Evolutionary conservation across 2,797 vertebrate species (phyloP).

Genomic region (Peromyscus eremicus): DNA sequence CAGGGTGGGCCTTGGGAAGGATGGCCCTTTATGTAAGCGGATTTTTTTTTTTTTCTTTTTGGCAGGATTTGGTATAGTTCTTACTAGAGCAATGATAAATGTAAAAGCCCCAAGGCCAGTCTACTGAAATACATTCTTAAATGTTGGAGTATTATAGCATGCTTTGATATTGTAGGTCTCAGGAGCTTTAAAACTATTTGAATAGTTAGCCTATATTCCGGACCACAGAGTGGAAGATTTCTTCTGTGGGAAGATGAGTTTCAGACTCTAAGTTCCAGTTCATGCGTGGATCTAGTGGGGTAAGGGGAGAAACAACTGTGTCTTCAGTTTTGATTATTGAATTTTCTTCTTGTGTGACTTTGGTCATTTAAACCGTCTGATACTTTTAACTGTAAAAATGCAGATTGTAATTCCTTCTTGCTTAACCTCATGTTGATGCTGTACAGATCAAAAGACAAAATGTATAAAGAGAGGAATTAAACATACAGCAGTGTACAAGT

Average conservation of each 20-base stretch:
- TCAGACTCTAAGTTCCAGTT: neutral
- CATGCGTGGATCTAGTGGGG: neutral
- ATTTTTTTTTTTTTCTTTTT: neutral
- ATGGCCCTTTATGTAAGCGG: neutral
- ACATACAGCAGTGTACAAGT: neutral
- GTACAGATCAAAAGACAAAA: neutral
- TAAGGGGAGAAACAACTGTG: neutral
- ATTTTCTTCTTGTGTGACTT: neutral
- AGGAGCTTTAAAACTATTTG: neutral
- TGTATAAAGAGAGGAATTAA: neutral
- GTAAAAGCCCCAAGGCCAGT: neutral
- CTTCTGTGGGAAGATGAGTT: constrained; percentile 24
- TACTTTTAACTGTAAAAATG: neutral
- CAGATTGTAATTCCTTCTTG: neutral
- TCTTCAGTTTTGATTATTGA: constrained; percentile 23
- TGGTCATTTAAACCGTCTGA: neutral
- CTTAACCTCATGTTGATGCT: neutral
- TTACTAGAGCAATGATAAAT: neutral
- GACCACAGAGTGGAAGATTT: neutral
- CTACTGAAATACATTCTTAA: neutral
- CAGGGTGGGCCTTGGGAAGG: neutral
- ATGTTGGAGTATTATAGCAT: neutral
- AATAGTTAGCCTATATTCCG: neutral
- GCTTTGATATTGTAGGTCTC: constrained; percentile 19
- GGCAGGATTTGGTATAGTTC: neutral